These are phyloP conservation scores for Kryptolebias ocellatus DNA, from an alignment of 2,797 vertebrate species.

Conservation along the genomic window DNA sequence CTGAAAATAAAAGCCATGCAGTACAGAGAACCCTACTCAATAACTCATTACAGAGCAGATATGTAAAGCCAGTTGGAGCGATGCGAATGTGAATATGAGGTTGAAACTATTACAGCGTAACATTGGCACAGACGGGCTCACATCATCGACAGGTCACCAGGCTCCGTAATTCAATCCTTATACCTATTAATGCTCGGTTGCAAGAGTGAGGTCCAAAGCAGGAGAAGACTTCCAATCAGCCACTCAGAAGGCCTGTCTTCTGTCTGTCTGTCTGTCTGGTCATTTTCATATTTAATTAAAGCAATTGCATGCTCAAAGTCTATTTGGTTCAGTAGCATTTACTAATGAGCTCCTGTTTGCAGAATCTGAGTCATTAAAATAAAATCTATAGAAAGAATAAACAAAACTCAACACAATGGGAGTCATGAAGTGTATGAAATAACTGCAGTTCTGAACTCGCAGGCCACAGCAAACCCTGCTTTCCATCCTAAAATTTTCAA, in stretches of 20 bases:
- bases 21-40: background rate
- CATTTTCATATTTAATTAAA: slow-evolving; percentile 57
- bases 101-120: background rate
- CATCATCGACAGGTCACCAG: background rate
- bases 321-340: background rate
- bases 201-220: slow-evolving; percentile 1
- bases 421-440: background rate
- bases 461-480: background rate
- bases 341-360: slow-evolving; percentile 23
- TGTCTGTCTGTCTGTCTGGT: slow-evolving; percentile 43
- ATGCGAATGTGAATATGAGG: background rate
- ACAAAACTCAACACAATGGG: background rate
- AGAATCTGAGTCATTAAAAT: slow-evolving; percentile 11
- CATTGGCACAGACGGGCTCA: background rate
- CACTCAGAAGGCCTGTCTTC: slow-evolving; percentile 25
- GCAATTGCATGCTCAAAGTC: slow-evolving; percentile 19
- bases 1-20: slow-evolving; percentile 2
- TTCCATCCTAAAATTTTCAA: background rate
- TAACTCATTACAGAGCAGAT: background rate
- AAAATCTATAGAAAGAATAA: background rate
- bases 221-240: slow-evolving; percentile 13
- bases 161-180: slow-evolving; percentile 17
- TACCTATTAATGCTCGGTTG: slow-evolving; percentile 16
- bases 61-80: background rate
- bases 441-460: background rate